phyloP scores from a whole-genome alignment of 2,888 invertebrate species.

The Chrysolina oricalcia region DNA sequence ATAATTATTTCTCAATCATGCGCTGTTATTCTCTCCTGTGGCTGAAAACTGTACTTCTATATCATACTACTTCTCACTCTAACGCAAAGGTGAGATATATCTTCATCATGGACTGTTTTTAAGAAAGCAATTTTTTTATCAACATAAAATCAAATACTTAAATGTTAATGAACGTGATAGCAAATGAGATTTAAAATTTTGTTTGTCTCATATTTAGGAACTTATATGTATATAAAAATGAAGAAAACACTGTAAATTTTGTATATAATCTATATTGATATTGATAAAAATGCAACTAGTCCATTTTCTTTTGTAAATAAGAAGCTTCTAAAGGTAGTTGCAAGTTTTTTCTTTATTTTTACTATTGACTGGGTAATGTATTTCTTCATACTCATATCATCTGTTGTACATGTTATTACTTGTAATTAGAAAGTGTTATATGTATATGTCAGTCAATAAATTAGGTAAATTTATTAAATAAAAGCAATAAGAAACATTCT shows the following conservation, averaged over 20 bases:
- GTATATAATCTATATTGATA: constrained; percentile 45
- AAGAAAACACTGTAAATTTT: constrained; percentile 46
- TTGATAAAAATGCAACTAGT: constrained; percentile 60
- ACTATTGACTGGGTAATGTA: constrained; percentile 58
- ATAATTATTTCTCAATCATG: not conserved
- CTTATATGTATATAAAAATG: constrained; percentile 49
- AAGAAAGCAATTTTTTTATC: constrained; percentile 53
- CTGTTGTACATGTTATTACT: constrained; percentile 67
- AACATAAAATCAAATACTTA: constrained; percentile 41
- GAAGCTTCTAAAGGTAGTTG: constrained; percentile 57
- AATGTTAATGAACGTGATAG: constrained; percentile 62
- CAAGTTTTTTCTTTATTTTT: constrained; percentile 55
- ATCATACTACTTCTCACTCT: constrained; percentile 13
- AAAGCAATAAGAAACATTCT: constrained; percentile 26
- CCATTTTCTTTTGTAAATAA: constrained; percentile 59
- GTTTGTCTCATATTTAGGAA: constrained; percentile 44
- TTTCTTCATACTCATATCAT: constrained; percentile 67
- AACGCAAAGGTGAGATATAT: constrained; percentile 9
- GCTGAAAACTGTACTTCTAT: constrained; percentile 9
- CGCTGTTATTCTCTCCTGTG: not conserved
- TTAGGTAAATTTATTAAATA: constrained; percentile 66
- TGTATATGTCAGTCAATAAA: constrained; percentile 69
- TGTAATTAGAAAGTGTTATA: constrained; percentile 67
- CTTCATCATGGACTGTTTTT: constrained; percentile 22
- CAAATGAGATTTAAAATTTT: constrained; percentile 60